phyloP scores from a whole-genome alignment of 2,888 invertebrate species.

The Eupeodes luniger region DNA sequence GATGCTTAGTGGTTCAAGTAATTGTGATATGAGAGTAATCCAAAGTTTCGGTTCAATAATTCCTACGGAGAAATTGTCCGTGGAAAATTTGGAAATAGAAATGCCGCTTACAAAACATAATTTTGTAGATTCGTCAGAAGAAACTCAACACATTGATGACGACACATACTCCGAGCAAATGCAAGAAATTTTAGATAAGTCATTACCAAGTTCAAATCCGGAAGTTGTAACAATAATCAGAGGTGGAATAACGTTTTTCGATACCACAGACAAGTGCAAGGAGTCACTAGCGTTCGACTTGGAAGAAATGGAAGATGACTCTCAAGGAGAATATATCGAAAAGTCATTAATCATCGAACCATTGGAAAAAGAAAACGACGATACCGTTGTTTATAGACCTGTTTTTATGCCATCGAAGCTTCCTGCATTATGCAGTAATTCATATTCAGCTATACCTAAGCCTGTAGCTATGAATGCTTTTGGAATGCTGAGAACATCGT shows the following conservation, averaged over 20 bases:
- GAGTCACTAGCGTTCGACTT: constrained; percentile 40
- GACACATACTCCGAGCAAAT: not conserved
- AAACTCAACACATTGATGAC: not conserved
- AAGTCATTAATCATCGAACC: constrained; percentile 23
- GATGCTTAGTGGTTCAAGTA: constrained; percentile 60
- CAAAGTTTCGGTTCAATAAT: constrained; percentile 55
- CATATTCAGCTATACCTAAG: constrained; percentile 41
- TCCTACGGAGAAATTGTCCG: constrained; percentile 38
- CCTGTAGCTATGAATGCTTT: constrained; percentile 53
- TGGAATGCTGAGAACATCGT: constrained; percentile 55
- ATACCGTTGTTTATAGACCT: constrained; percentile 7
- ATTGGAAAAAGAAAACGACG: constrained; percentile 62
- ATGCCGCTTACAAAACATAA: not conserved
- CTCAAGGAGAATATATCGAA: constrained; percentile 25
- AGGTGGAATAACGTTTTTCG: constrained; percentile 52
- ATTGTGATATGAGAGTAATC: constrained; percentile 59
- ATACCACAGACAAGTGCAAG: constrained; percentile 34
- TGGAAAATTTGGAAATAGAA: constrained; percentile 1
- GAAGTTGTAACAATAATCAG: constrained; percentile 35
- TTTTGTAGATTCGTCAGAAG: not conserved
- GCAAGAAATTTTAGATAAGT: constrained; percentile 21
- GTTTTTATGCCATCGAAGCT: not conserved
- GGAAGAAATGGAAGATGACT: constrained; percentile 57
- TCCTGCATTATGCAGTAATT: constrained; percentile 21
- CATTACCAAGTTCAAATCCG: constrained; percentile 20